Evolutionary conservation across 2,113 vertebrate genomes (phyloP).

Genomic region (Pedionomus torquatus): DNA sequence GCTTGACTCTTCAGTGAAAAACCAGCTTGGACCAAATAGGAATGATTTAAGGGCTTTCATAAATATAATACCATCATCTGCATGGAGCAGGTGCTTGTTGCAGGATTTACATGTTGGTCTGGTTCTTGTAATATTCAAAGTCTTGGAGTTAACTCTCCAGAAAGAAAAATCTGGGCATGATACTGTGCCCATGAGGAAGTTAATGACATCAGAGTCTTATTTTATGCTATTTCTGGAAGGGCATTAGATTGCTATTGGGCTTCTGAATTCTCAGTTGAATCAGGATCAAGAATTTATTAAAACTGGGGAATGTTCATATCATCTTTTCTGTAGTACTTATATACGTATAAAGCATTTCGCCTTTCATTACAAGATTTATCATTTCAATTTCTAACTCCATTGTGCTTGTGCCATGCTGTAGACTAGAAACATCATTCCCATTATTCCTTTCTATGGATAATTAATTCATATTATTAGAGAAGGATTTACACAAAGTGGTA

Average conservation of each 20-base stretch:
- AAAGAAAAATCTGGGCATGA: not conserved
- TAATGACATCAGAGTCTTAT: not conserved
- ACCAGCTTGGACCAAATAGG: fast-evolving
- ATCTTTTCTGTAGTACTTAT: conserved; percentile 37
- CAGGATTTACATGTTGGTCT: not conserved
- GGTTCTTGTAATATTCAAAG: not conserved
- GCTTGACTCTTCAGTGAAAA: not conserved
- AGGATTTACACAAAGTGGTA: conserved; percentile 62
- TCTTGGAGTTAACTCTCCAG: not conserved
- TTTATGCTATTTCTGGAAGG: conserved; percentile 33
- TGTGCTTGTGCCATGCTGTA: conserved; percentile 59
- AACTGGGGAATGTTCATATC: conserved; percentile 44
- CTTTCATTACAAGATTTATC: conserved; percentile 72
- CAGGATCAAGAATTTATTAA: conserved; percentile 46
- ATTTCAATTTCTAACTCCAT: conserved; percentile 67
- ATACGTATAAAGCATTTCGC: conserved; percentile 52
- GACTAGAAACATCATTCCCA: conserved; percentile 61
- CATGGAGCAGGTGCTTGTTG: not conserved
- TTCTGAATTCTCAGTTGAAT: conserved; percentile 28
- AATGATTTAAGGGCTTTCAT: not conserved
- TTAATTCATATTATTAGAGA: conserved; percentile 67
- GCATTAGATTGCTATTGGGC: not conserved
- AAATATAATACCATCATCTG: not conserved
- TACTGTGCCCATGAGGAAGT: not conserved
- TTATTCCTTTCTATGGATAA: conserved; percentile 69